A percentile compares a stretch with the other conserved stretches of the same genome.
Evolutionary conservation across 1,140 invertebrate genomes (phyloP).

Genomic region (Wiebesia pumilae): DNA sequence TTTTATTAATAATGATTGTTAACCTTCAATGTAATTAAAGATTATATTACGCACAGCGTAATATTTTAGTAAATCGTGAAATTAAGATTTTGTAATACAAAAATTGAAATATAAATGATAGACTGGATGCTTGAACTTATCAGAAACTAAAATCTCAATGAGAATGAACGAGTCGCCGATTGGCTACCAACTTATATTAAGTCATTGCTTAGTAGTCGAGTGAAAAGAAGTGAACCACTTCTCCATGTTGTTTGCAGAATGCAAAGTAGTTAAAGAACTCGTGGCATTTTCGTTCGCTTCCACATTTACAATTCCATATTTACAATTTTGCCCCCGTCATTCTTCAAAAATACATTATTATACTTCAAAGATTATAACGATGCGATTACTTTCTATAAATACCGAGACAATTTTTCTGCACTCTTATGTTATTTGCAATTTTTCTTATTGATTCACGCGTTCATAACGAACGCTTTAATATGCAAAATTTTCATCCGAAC

Average conservation of each 20-base stretch:
- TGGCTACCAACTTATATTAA: not conserved
- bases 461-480: too few relatives aligned
- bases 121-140: not conserved
- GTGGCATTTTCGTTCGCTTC: not conserved
- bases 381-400: not conserved
- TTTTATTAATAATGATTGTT: too few relatives aligned
- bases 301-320: not conserved
- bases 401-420: not conserved
- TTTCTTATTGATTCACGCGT: not conserved
- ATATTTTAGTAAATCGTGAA: too few relatives aligned
- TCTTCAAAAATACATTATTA: not conserved
- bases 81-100: too few relatives aligned
- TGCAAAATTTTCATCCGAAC: too few relatives aligned
- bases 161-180: not conserved
- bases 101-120: not conserved
- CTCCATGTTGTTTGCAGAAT: conserved; percentile 1
- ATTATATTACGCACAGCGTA: too few relatives aligned
- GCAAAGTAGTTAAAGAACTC: not conserved
- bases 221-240: not conserved
- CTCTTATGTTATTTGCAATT: not conserved
- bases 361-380: not conserved
- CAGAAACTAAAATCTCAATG: not conserved
- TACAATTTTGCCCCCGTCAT: not conserved
- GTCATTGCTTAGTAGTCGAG: not conserved
- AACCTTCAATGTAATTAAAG: too few relatives aligned